Percentiles rank a stretch among this genome's conserved stretches.
phyloP scores from a whole-genome alignment of 2,797 vertebrate species.

The Myotis pilosus region DNA sequence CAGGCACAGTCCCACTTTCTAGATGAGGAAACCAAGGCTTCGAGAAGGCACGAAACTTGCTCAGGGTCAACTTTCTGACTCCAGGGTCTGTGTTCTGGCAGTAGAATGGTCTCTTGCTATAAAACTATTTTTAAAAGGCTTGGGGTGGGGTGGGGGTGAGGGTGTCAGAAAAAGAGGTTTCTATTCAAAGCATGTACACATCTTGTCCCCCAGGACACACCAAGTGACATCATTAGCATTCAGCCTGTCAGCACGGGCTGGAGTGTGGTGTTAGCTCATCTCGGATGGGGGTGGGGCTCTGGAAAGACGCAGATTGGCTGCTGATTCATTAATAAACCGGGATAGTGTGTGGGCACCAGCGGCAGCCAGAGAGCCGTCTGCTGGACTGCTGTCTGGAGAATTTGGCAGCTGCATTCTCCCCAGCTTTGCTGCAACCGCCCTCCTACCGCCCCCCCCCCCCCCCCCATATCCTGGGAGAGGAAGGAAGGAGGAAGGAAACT shows the following conservation, averaged over 20 bases:
- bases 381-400: neutral
- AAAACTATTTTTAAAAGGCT: neutral
- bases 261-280: neutral
- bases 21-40: constrained; percentile 26
- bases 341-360: neutral
- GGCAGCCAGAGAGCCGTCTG: neutral
- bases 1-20: neutral
- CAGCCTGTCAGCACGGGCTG: neutral
- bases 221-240: neutral
- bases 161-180: neutral
- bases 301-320: neutral
- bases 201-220: neutral
- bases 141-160: neutral
- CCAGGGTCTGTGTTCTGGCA: neutral
- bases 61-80: neutral
- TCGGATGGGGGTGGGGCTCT: neutral
- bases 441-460: too few relatives aligned
- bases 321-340: constrained; percentile 12
- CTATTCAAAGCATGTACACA: neutral
- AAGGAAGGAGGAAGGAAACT: constrained; percentile 28
- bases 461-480: neutral
- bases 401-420: neutral
- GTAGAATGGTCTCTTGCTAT: neutral
- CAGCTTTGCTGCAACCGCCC: neutral
- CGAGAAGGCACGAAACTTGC: neutral